These are phyloP conservation scores for Bovichtus variegatus DNA, from an alignment of 2,797 vertebrate species.

Conservation along the genomic window DNA sequence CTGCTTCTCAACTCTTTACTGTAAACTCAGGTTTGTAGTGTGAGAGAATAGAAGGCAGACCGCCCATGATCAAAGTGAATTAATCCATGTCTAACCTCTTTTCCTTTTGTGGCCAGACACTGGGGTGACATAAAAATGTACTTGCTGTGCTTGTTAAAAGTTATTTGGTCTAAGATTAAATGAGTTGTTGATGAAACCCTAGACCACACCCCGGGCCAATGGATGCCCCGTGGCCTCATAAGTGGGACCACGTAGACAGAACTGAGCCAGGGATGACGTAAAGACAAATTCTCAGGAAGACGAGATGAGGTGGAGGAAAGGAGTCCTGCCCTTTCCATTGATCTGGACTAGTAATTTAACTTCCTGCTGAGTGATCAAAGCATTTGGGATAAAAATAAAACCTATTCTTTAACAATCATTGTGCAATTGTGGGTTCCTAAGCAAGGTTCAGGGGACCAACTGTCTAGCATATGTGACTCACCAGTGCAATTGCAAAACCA, in stretches of 20 bases:
- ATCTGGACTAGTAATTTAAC: slow-evolving; percentile 74
- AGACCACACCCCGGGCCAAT: slow-evolving; percentile 51
- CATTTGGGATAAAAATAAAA: slow-evolving; percentile 69
- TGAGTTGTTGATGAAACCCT: slow-evolving; percentile 44
- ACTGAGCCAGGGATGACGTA: slow-evolving; percentile 27
- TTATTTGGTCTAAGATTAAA: slow-evolving; percentile 56
- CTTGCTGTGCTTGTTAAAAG: slow-evolving; percentile 52
- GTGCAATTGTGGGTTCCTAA: slow-evolving; percentile 76
- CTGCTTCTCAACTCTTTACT: slow-evolving; percentile 6
- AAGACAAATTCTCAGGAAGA: slow-evolving; percentile 46
- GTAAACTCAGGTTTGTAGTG: slow-evolving; percentile 9
- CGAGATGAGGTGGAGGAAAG: slow-evolving; percentile 24
- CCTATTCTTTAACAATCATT: slow-evolving; percentile 72
- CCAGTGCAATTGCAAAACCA: slow-evolving; percentile 79
- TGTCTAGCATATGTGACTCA: slow-evolving; percentile 75
- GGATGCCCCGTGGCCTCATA: slow-evolving; percentile 51
- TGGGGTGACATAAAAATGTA: slow-evolving; percentile 38
- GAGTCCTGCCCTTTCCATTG: slow-evolving; percentile 61
- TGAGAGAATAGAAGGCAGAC: slow-evolving; percentile 41
- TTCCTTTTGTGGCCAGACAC: slow-evolving; percentile 25
- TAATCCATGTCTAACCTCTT: slow-evolving; percentile 23
- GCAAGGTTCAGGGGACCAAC: slow-evolving; percentile 64
- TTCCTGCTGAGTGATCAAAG: slow-evolving; percentile 72
- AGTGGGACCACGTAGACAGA: slow-evolving; percentile 31
- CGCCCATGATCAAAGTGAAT: slow-evolving; percentile 36